These are phyloP conservation scores for Colinus virginianus DNA, from an alignment of 2,113 vertebrate genomes.

Conservation along the genomic window DNA sequence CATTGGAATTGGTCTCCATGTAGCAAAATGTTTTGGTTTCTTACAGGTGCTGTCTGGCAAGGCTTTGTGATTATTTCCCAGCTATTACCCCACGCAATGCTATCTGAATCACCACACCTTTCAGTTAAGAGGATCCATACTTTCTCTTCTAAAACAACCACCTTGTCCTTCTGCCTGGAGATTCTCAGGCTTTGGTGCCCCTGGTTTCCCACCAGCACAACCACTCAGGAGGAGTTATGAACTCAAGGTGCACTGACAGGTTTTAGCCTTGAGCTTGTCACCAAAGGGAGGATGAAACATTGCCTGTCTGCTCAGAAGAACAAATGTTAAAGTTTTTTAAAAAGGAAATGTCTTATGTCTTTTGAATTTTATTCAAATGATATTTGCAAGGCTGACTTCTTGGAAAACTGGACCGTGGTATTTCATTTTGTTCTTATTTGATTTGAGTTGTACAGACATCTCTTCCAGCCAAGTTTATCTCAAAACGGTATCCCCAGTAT, in stretches of 20 bases:
- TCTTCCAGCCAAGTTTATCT: not conserved
- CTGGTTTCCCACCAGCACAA: not conserved
- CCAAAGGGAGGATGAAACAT: not conserved
- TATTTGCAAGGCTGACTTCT: not conserved
- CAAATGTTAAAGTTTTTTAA: not conserved
- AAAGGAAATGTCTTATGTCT: not conserved
- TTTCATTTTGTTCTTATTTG: not conserved
- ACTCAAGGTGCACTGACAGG: not conserved
- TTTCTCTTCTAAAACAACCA: not conserved
- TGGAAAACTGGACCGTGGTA: not conserved
- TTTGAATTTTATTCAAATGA: not conserved
- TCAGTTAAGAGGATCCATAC: not conserved
- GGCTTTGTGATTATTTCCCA: not conserved
- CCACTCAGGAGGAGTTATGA: not conserved
- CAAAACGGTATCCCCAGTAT: not conserved
- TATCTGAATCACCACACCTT: not conserved
- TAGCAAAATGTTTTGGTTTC: not conserved
- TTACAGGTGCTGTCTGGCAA: not conserved
- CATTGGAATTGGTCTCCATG: not conserved
- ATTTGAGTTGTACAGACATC: not conserved
- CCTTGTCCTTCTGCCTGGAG: not conserved
- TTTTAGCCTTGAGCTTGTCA: not conserved
- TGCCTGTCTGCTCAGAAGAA: not conserved
- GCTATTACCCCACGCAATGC: accelerated
- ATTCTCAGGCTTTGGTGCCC: not conserved